Evolutionary conservation across 2,888 invertebrate species (phyloP).

Genomic region (Acrocyrtus sp.): DNA sequence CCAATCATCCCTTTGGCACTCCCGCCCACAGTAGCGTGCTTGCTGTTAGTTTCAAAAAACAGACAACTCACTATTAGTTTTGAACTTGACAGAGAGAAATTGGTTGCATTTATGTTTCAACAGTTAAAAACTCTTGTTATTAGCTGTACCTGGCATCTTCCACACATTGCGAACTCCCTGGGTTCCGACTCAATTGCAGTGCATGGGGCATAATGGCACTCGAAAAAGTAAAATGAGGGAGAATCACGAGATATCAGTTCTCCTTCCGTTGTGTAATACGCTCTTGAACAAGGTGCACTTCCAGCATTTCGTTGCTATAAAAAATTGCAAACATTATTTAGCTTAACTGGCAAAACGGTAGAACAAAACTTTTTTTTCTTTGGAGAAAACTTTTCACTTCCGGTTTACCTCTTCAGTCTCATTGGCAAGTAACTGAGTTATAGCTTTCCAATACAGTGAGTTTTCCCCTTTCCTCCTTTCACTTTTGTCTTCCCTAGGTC

Average conservation of each 20-base stretch:
- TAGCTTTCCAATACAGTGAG: slow-evolving; percentile 69
- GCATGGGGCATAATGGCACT: slow-evolving; percentile 69
- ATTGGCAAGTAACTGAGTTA: slow-evolving; percentile 68
- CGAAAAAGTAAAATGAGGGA: slow-evolving; percentile 66
- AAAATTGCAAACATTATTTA: slow-evolving; percentile 48
- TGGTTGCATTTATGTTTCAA: background rate
- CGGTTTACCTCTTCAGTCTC: slow-evolving; percentile 65
- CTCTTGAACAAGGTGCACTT: slow-evolving; percentile 57
- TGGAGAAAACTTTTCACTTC: slow-evolving; percentile 43
- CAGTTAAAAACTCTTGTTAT: background rate
- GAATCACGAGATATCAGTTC: slow-evolving; percentile 60
- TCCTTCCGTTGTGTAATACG: slow-evolving; percentile 61
- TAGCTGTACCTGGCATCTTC: slow-evolving; percentile 67
- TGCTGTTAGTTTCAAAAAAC: too few species aligned
- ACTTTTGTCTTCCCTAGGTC: slow-evolving; percentile 47
- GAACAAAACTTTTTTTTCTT: background rate
- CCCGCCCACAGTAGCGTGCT: slow-evolving; percentile 61
- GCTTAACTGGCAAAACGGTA: background rate
- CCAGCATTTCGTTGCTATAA: slow-evolving; percentile 59
- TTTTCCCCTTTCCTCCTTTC: slow-evolving; percentile 65
- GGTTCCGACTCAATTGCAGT: slow-evolving; percentile 69
- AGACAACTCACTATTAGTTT: too few species aligned
- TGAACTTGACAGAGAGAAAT: too few species aligned
- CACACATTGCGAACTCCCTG: slow-evolving; percentile 70
- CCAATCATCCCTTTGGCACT: slow-evolving; percentile 62